A percentile compares a stretch with the other conserved stretches of the same genome.
Conservation (phyloP, 2,113 vertebrate genomes). For the Urocynchramus pylzowi region DNA sequence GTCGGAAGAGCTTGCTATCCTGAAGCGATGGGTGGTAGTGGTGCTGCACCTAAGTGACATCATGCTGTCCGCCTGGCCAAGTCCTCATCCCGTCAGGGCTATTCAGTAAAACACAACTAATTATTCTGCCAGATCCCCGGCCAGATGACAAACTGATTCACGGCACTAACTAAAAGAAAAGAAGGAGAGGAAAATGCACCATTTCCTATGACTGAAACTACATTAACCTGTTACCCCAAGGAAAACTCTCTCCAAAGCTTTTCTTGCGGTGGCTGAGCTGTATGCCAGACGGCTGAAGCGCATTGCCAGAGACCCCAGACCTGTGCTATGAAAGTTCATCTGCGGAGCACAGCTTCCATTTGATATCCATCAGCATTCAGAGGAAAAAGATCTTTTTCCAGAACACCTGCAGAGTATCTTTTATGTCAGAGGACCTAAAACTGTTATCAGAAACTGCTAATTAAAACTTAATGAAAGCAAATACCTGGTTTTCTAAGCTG, state of each 20-base stretch:
- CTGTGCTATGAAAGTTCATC: background rate
- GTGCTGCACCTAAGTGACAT: conserved; percentile 35
- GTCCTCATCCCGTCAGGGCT: background rate
- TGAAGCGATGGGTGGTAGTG: conserved; percentile 40
- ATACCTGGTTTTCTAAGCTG: background rate
- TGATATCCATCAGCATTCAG: background rate
- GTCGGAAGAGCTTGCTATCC: background rate
- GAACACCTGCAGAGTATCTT: conserved; percentile 11
- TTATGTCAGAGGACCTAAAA: background rate
- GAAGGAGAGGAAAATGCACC: conserved; percentile 42
- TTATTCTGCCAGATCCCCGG: background rate
- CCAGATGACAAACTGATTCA: conserved; percentile 64
- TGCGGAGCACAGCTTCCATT: conserved; percentile 10
- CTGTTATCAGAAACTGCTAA: conserved; percentile 24
- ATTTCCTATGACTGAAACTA: conserved; percentile 44
- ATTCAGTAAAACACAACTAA: conserved; percentile 32
- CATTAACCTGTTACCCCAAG: conserved; percentile 50
- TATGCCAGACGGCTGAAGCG: background rate
- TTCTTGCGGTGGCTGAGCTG: background rate
- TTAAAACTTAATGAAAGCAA: conserved; percentile 15
- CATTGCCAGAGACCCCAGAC: background rate
- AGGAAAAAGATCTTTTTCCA: conserved; percentile 21
- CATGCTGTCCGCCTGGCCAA: background rate
- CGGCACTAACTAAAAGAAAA: background rate
- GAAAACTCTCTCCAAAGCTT: conserved; percentile 30